These are phyloP conservation scores for Chunga burmeisteri DNA, from an alignment of 2,113 vertebrate species.

Conservation along the genomic window DNA sequence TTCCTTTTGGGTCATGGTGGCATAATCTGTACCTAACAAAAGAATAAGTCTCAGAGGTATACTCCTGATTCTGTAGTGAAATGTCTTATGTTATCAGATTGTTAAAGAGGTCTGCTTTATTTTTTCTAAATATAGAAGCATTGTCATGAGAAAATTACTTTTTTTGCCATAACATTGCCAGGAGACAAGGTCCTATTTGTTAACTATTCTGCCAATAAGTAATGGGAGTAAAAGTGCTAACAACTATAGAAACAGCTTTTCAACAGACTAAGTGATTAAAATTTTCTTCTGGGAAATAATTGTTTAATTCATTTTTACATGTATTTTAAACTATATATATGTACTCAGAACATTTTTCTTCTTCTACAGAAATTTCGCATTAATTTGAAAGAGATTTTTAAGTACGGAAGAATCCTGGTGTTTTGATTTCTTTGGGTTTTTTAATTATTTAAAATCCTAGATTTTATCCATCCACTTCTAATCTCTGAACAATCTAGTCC, in stretches of 20 bases:
- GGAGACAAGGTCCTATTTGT: not conserved
- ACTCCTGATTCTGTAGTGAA: not conserved
- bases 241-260: not conserved
- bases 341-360: not conserved
- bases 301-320: not conserved
- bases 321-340: not conserved
- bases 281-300: not conserved
- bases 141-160: not conserved
- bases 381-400: not conserved
- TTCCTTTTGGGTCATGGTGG: not conserved
- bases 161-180: not conserved
- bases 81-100: not conserved
- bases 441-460: not conserved
- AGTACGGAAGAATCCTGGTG: not conserved
- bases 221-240: not conserved
- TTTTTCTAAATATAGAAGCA: not conserved
- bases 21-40: not conserved
- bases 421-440: accelerated
- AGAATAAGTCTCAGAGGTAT: not conserved
- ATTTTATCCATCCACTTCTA: not conserved
- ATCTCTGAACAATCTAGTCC: not conserved
- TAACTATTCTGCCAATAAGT: not conserved
- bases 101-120: not conserved
- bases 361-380: not conserved
- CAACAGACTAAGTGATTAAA: not conserved